These are phyloP conservation scores for Artibeus jamaicensis DNA, from an alignment of 2,797 vertebrate species.

Conservation along the genomic window DNA sequence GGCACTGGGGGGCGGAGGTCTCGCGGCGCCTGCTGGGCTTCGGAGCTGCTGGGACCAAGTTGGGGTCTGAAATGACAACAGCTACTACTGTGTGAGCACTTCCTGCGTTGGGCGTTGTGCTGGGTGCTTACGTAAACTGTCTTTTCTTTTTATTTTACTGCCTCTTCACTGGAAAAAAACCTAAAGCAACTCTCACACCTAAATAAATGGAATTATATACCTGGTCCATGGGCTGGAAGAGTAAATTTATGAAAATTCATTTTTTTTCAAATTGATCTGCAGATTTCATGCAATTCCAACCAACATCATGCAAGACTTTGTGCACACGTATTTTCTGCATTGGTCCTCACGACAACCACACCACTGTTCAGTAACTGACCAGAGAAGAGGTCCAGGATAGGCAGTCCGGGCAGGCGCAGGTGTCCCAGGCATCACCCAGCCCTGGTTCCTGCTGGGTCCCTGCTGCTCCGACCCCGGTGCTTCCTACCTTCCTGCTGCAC, in stretches of 20 bases:
- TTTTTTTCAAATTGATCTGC: neutral
- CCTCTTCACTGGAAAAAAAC: neutral
- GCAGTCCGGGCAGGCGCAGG: neutral
- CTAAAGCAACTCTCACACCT: neutral
- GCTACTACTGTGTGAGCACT: neutral
- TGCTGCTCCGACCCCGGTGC: neutral
- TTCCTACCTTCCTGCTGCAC: neutral
- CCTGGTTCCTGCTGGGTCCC: neutral
- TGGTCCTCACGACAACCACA: neutral
- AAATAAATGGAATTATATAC: neutral
- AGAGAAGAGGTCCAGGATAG: neutral
- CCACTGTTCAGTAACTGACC: neutral
- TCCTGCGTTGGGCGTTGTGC: neutral
- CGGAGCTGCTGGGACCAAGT: neutral
- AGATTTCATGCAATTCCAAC: neutral
- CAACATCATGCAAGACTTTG: neutral
- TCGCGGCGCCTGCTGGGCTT: neutral
- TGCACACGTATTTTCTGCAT: neutral
- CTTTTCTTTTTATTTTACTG: neutral
- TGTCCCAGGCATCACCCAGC: neutral
- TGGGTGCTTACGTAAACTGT: neutral
- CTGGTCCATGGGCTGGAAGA: neutral
- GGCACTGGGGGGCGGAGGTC: neutral
- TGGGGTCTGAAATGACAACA: neutral
- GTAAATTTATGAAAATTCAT: neutral